Evolutionary conservation across 2,888 invertebrate species (phyloP), one percentile per base, ranked within the genome.

Genomic region (Aspidiotus destructor): DNA sequence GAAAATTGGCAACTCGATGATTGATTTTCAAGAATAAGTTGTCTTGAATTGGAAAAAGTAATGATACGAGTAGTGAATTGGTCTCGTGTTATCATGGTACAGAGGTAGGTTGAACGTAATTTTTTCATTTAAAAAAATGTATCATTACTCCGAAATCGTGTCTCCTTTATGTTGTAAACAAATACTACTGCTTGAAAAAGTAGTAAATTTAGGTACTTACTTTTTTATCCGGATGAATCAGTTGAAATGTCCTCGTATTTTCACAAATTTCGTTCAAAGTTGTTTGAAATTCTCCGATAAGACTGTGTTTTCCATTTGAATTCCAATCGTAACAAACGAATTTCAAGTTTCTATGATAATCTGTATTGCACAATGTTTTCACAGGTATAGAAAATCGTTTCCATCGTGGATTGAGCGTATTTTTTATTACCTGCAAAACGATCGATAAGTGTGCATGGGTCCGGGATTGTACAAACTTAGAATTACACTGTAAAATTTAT

Each of bases 311-410:
- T 54, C 80, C 80, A 75, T 77, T 77, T 54, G 75, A 76, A 73
- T 81, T 80, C 78, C 80, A 80, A 73, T 82, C 81, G 74, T 75
- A 81, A 72, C 81, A 81, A 69, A 79, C 78, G 54, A 83, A 75
- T 72, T 77, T 77, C 48, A 83, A 77, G 58, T 76, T 75, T 61
- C 82, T 76, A 65, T 80, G 78, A 74, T 79, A 77, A 73, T 82
- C 81, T 17, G 79, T 80, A 73, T 79, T 79, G 72, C 81, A 81
- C 60, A 83, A 73, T 3, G 74, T 73, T 44, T 78, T 75, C 2
- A 78, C 75, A 41, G 78, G 75, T 40, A 81, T 73, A 11, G 74
- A 75, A 71, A 83, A 79, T 48, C 77, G 77, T 70, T 76, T 75
- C 82, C 82, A 83, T n/a, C 76, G 76, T 13, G 83, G 82, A 73